Evolutionary conservation across 1,140 invertebrate genomes (phyloP), one percentile per base, ranked within the genome.

Genomic region (Oryctes rhinoceros): DNA sequence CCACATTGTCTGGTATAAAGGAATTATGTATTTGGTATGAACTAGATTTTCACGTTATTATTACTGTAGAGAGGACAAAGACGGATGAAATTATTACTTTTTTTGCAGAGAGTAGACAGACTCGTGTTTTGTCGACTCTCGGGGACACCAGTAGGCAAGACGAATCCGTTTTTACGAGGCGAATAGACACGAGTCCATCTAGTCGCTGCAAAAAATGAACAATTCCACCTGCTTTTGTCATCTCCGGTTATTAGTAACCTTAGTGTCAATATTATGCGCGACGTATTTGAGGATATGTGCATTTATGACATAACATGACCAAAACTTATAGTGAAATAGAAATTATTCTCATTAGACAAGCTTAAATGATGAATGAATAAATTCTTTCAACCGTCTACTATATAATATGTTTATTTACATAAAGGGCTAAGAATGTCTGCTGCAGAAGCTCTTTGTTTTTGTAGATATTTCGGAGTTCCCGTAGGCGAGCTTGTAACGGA

Each of bases 391-490:
- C 78, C 65, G 3, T 49, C 78, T 11, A 10, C 35, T 10, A 71
- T 67, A 71, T 10, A 9, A 6, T 44, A 30, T 11, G 78, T 71
- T 37, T 39, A 3, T 7, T 79, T 44, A 79, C 35, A 67, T 24
- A 49, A 48, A 15, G 47, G 71, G 44, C 35, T 80, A 48, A 67
- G 18, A 76, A 86, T 86, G 81, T 80, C 81, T 18, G 82, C 82
- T 20, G 67, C 83, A 10, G 83, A 87, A 84, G 85, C 84, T 83
- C 76, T 83, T 71, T 80, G 80, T 11, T 84, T 86, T 47, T 47
- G 83, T 20, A 78, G 78, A 35, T 82, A 84, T 80, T 84, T 86
- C 65, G 79, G 81, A 10, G 15, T 86, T 39, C 78, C 85, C 4
- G 77, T 86, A 39, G 85, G 84, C 10, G 82, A 84, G 80, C 81